Conservation (phyloP, 2,888 invertebrate species). For the Cylindroiulus punctatus region DNA sequence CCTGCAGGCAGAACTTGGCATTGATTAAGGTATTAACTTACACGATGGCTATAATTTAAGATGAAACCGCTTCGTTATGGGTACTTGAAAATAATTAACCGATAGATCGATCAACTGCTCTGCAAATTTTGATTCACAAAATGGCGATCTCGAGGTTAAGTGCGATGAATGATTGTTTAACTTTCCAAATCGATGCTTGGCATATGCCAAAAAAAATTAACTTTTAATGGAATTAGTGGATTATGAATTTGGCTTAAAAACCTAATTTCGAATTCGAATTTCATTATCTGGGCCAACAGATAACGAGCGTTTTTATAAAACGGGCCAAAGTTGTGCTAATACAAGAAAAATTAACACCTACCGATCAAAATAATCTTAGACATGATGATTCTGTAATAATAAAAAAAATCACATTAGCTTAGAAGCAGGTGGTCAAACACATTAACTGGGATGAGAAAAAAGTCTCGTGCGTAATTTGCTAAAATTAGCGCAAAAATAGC, state of each 20-base stretch:
- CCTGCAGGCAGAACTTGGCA: conserved; percentile 24
- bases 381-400: conserved; percentile 18
- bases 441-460: background rate
- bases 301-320: background rate
- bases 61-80: conserved; percentile 14
- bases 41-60: background rate
- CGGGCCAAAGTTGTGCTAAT: background rate
- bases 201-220: background rate
- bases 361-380: conserved; percentile 38
- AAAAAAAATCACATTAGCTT: background rate
- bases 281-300: background rate
- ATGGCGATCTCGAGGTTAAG: background rate
- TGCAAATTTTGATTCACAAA: background rate
- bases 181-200: background rate
- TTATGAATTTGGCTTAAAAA: background rate
- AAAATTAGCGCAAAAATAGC: background rate
- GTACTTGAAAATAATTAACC: background rate
- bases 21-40: conserved; percentile 13
- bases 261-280: background rate
- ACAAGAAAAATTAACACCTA: conserved; percentile 17
- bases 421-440: background rate
- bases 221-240: background rate
- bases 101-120: background rate
- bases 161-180: background rate
- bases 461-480: background rate